Conservation (phyloP, 1,140 invertebrate genomes). For the Drosophila aff. region DNA sequence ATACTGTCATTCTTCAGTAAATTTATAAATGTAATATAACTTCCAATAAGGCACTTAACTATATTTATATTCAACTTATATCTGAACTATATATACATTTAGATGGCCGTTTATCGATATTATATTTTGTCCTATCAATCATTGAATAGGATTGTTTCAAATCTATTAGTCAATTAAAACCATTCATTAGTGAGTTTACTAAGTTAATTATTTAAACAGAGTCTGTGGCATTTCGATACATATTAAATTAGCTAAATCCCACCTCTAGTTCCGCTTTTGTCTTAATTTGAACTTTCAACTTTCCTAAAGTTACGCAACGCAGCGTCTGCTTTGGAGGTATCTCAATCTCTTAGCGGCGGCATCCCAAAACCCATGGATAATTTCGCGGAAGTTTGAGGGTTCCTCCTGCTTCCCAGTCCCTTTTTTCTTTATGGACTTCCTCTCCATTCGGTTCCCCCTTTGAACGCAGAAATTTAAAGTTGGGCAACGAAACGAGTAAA, state of each 20-base stretch:
- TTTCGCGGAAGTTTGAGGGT: neutral
- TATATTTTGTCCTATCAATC: neutral
- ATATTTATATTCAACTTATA: too few species aligned
- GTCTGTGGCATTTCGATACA: neutral
- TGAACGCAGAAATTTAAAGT: constrained; percentile 66
- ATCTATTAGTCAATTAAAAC: neutral
- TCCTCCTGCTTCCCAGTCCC: constrained; percentile 33
- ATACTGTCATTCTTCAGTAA: neutral
- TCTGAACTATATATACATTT: neutral
- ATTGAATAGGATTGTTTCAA: neutral
- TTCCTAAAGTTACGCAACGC: constrained; percentile 42
- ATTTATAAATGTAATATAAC: neutral
- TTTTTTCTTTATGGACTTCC: constrained; percentile 63
- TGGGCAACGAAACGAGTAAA: constrained; percentile 80
- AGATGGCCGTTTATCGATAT: neutral
- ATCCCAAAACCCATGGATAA: constrained; percentile 26
- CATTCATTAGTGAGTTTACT: neutral
- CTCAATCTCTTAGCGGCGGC: constrained; percentile 29
- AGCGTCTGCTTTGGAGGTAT: constrained; percentile 13
- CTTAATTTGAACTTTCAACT: constrained; percentile 40
- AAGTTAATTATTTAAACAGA: neutral
- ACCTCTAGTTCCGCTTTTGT: constrained; percentile 28
- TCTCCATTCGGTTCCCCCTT: neutral
- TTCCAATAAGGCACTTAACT: too few species aligned
- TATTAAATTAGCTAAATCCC: constrained; percentile 17